Conservation (phyloP, 2,113 vertebrate species). For the Odontesthes bonariensis region DNA sequence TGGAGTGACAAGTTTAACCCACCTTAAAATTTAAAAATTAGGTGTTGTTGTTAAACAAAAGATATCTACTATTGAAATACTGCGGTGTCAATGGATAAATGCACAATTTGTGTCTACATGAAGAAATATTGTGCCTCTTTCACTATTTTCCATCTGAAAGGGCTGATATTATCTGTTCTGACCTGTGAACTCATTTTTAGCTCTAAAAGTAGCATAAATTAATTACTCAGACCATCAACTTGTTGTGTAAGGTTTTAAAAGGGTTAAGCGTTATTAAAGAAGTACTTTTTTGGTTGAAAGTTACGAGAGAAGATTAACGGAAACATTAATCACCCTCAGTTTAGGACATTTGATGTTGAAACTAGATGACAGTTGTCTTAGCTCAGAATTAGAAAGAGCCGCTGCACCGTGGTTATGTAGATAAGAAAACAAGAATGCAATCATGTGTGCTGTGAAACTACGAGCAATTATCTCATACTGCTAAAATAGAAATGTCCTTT, state of each 20-base stretch:
- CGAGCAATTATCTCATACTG: not conserved
- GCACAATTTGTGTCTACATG: no score
- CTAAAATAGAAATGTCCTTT: no score
- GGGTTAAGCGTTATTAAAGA: not conserved
- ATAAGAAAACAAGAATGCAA: not conserved
- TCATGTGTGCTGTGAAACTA: no score
- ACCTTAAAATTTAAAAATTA: no score
- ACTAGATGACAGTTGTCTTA: not conserved
- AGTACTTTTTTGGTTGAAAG: no score
- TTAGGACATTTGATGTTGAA: not conserved
- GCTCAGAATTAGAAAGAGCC: no score
- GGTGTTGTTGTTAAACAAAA: no score
- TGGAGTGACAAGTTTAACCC: no score
- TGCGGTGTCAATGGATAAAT: no score
- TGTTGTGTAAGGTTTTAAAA: not conserved
- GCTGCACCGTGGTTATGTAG: no score
- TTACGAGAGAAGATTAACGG: not conserved
- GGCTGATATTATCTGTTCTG: slow-evolving; percentile 1
- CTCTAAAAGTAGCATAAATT: not conserved
- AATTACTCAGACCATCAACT: not conserved
- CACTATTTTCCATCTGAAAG: no score
- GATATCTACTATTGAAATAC: no score
- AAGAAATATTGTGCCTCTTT: not conserved
- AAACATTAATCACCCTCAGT: not conserved
- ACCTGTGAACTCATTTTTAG: not conserved